Base-by-base conservation (phyloP, 1,140 invertebrate genomes). In the Wiebesia pumilae region DNA sequence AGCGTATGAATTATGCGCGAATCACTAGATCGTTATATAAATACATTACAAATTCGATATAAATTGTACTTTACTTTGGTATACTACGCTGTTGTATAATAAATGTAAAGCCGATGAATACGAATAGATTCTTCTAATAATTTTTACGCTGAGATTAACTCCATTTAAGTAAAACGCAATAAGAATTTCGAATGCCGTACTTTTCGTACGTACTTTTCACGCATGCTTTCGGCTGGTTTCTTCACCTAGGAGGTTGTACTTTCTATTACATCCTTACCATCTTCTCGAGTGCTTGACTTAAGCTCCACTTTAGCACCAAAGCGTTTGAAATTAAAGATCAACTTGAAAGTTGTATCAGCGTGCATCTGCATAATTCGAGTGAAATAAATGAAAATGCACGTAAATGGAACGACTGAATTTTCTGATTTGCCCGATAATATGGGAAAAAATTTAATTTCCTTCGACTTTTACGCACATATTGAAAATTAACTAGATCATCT, bases 221-320 rank as follows among this genome's bases (percentile, higher is more conserved):
- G 58, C 69, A 33, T 81, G 77, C 69, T 77, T 82, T 65, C 58
- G n/a, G 51, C 67, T 54, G 40, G 77, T 47, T 84, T 80, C 78
- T 73, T 58, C 21, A 30, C 51, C 47, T n/a, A 47, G 10, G 33
- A 73, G 33, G 3, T 78, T 80, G 58, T 62, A 87, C 86, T 87
- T 87, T 87, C 86, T 87, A 87, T 84, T 87, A n/a, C n/a, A n/a
- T 81, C 86, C 43, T 87, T 87, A 71, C n/a, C 82, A 84, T 87
- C 85, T 75, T 85, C 40, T 75, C 71, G 27, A 30, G 27, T 73
- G 47, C 27, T 87, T 83, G 54, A 86, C 65, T 54, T 77, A 86
- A 75, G 16, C 81, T 84, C 79, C 81, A 87, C 86, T 77, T 71
- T 30, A 9, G 21, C 2, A 40, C 6, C 9, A n/a, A 38, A 0